Evolutionary conservation across 1,140 invertebrate species (phyloP), one percentile per base, ranked within the genome.

Genomic region (Goniozus legneri): DNA sequence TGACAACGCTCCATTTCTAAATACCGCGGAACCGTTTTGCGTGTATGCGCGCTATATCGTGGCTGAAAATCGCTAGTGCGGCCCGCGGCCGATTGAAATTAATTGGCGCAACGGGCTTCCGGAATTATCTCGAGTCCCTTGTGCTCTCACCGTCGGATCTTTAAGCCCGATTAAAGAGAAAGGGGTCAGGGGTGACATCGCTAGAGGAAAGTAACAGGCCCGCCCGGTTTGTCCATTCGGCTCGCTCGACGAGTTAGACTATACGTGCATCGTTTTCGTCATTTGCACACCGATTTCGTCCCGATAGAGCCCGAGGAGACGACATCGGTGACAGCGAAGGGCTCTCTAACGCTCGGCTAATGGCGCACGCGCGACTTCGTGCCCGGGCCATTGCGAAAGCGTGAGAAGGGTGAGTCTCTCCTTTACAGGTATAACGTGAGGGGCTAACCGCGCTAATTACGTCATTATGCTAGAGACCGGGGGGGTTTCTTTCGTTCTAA

Each of bases 381-480:
- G 57, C 57, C 41, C 51, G 47, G 42, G 56, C 47, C 56, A 59
- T 59, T 59, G 54, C 44, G 42, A 54, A 59, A 59, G 47, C 57
- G 57, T 59, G 57, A 59, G 57, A 59, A 59, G 56, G 56, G 57
- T 51, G 56, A 58, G 55, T 48, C 20, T 39, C n/a, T n/a, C n/a
- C n/a, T n/a, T 31, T 54, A 37, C 52, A 48, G 43, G 56, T 58
- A 60, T 44, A 27, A 40, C 36, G n/a, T n/a, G n/a, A 50, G 43
- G 51, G 56, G 54, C 42, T 53, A 16, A 43, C n/a, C 53, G 56
- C 53, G 52, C 62, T 69, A 71, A 71, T 73, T 70, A 69, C 65
- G 52, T 67, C 63, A 69, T 73, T 69, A 71, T 69, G 54, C 64
- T 60, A 58, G 53, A 59, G 52, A 56, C 51, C 48, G 58, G 58